Conservation (phyloP, 1,140 invertebrate genomes). For the Cyphomyrmex costatus region DNA sequence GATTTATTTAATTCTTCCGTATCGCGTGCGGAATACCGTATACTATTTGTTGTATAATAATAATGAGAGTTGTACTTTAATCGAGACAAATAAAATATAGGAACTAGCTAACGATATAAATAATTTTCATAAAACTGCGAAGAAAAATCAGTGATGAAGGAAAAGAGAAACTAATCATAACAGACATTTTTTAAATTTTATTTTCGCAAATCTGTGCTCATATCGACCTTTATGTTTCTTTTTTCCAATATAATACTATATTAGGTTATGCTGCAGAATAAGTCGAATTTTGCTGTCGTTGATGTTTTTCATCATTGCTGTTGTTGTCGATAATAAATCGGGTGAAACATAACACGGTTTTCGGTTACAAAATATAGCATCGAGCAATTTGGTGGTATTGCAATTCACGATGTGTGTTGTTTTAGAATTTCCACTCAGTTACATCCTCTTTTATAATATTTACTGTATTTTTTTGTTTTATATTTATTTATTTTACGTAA, state of each 20-base stretch:
- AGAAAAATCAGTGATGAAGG: background rate
- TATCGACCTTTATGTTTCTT: background rate
- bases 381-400: conserved; percentile 37
- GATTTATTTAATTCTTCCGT: background rate
- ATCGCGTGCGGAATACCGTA: background rate
- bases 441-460: background rate
- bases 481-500: conserved; percentile 11
- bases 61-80: background rate
- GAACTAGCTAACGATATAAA: conserved; percentile 1
- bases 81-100: background rate
- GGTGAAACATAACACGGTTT: background rate
- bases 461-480: background rate
- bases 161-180: background rate
- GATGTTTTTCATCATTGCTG: background rate
- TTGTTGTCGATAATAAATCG: conserved; percentile 10
- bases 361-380: background rate
- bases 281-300: background rate
- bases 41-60: background rate
- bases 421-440: conserved; percentile 24
- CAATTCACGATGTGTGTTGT: conserved; percentile 24
- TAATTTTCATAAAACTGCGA: background rate
- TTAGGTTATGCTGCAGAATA: background rate
- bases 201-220: background rate
- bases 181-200: background rate
- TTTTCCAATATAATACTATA: background rate